Evolutionary conservation across 2,113 vertebrate species (phyloP).

Genomic region (Aspiorhynchus laticeps): DNA sequence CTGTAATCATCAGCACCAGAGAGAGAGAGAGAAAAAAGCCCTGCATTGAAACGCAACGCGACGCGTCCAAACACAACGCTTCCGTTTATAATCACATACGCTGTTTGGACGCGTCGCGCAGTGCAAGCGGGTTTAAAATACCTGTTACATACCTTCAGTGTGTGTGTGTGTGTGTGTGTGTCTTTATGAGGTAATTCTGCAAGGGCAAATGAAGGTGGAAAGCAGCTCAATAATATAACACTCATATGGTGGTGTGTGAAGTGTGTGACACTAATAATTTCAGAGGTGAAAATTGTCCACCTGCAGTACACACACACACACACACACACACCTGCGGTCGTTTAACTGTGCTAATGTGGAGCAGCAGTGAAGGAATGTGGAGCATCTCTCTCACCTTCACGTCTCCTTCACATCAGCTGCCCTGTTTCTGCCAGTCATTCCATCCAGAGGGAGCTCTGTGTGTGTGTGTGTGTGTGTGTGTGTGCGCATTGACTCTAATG

Average conservation of each 20-base stretch:
- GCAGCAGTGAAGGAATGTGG: neutral
- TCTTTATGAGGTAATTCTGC: neutral
- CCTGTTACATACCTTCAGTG: neutral
- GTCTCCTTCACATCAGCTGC: conserved; percentile 75
- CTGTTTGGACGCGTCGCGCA: neutral
- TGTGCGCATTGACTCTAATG: conserved; percentile 23
- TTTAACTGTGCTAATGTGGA: neutral
- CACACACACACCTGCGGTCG: neutral
- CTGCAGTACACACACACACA: neutral
- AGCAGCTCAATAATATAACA: neutral
- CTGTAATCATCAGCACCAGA: conserved; percentile 62
- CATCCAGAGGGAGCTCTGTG: conserved; percentile 63
- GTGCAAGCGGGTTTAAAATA: neutral
- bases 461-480: conserved; percentile 28
- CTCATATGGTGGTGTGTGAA: neutral
- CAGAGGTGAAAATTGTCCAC: neutral
- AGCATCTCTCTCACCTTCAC: conserved; percentile 70
- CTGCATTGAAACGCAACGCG: conserved; percentile 16
- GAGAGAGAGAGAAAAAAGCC: conserved; percentile 31
- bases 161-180: neutral
- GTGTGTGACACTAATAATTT: neutral
- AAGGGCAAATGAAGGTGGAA: conserved; percentile 50
- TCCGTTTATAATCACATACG: neutral
- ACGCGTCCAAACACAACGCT: neutral
- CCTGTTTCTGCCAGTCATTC: conserved; percentile 71